phyloP scores from a whole-genome alignment of 2,797 vertebrate genomes.

The Apogon talboti region DNA sequence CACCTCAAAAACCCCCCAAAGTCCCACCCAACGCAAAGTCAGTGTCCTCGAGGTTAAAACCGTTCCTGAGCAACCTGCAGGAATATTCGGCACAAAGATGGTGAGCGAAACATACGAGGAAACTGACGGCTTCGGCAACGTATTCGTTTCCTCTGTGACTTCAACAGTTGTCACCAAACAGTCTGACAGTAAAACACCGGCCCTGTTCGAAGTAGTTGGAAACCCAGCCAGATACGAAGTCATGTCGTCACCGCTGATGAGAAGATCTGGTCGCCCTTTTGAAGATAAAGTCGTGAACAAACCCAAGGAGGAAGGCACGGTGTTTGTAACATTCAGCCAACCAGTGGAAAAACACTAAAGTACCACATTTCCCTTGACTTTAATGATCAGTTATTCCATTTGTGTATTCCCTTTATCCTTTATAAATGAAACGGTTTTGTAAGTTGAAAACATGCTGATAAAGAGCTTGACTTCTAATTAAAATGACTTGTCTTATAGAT shows the following conservation, averaged over 20 bases:
- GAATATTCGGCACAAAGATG: conserved; percentile 83
- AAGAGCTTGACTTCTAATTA: conserved; percentile 54
- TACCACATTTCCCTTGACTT: conserved; percentile 29
- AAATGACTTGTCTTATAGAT: conserved; percentile 61
- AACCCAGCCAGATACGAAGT: conserved; percentile 79
- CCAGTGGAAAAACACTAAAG: conserved; percentile 70
- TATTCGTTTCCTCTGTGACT: conserved; percentile 83
- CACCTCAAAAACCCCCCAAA: conserved; percentile 49
- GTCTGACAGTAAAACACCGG: conserved; percentile 79
- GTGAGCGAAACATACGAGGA: conserved; percentile 89
- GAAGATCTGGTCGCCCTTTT: conserved; percentile 74
- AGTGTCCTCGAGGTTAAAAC: conserved; percentile 88
- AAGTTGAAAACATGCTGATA: conserved; percentile 50
- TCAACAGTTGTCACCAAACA: conserved; percentile 89
- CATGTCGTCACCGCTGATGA: conserved; percentile 79
- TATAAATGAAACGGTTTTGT: conserved; percentile 56
- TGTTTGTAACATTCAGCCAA: conserved; percentile 83
- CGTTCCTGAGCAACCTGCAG: conserved; percentile 75
- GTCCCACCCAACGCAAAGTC: conserved; percentile 77
- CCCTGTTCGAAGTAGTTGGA: conserved; percentile 77
- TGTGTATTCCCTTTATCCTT: conserved; percentile 62
- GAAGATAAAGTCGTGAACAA: conserved; percentile 70
- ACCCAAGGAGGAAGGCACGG: conserved; percentile 76
- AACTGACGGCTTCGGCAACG: conserved; percentile 87
- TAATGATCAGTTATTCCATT: conserved; percentile 50